Conservation (phyloP, 35 echinoderm and acorn worm species). For the Amphiura filiformis region DNA sequence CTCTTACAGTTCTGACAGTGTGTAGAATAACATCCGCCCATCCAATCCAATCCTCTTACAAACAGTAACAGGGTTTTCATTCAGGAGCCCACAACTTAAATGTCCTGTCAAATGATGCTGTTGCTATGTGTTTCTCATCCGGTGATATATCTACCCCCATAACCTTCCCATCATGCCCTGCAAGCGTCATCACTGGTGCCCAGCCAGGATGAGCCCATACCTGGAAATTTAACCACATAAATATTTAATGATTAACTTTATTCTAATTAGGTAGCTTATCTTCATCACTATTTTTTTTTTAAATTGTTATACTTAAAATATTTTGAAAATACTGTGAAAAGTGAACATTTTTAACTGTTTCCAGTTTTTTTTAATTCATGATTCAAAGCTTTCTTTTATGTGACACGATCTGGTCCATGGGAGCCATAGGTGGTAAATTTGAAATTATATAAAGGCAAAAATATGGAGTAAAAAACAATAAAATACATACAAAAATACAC, state of each 20-base stretch:
- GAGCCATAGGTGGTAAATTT: too few relatives aligned
- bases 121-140: constrained; percentile 85
- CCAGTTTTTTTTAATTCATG: too few relatives aligned
- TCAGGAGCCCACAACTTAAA: constrained; percentile 93
- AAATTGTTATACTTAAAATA: not conserved
- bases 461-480: too few relatives aligned
- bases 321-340: too few relatives aligned
- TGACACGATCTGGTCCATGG: too few relatives aligned
- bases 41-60: not conserved
- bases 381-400: too few relatives aligned
- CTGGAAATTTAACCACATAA: constrained; percentile 7
- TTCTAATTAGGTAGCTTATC: not conserved
- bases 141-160: constrained; percentile 86
- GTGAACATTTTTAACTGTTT: not conserved
- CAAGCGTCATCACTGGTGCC: constrained; percentile 85
- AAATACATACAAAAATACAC: too few relatives aligned
- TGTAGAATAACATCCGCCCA: not conserved
- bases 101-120: constrained; percentile 87
- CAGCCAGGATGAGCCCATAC: constrained; percentile 95
- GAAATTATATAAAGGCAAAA: too few relatives aligned
- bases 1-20: too few relatives aligned
- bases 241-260: not conserved
- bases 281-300: not conserved
- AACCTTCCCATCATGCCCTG: constrained; percentile 93
- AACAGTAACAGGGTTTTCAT: constrained; percentile 5